Base-by-base conservation (phyloP, 1,140 invertebrate genomes). In the Neuroterus valhalla region DNA sequence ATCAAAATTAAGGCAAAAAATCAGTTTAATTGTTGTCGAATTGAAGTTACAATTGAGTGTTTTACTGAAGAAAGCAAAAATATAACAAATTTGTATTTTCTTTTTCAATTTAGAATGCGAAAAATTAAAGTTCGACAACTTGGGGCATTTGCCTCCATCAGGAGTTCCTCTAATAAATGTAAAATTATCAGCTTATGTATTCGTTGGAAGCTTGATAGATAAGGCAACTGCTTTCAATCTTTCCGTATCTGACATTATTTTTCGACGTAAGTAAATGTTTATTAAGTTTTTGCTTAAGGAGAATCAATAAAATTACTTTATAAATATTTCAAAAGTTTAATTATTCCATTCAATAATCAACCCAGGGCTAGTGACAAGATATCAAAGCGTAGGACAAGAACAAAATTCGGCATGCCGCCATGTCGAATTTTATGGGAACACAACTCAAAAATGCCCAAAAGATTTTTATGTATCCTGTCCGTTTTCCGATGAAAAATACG, bases 161-260 rank as follows among this genome's bases (percentile, higher is more conserved):
- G 71, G 76, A 31, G 50, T 83, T 38, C 45, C 71, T 1, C 70
- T 81, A 42, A 74, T 76, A 43, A 79, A 84, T 74, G 79, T 89
- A 5, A 75, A 76, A 21, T 73, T 89, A 21, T 68, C 70, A 8
- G 83, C 86, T 21, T 89, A 89, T 55, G 79, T 62, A 5, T 14
- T 62, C 11, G 52, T 88, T 50, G 75, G 77, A 2, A 67, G 46
- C 48, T 43, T 50, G 8, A 44, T 77, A 0, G 68, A 6, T 23
- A 86, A 76, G 73, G 15, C 72, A 3, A 89, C 87, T 23, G 86
- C 88, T 6, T 89, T 89, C 17, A 89, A 89, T 82, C 81, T 89
- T 38, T 84, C 85, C 11, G 55, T 89, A 42, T 79, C 69, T 52
- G 76, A 88, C 55, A 21, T 78, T 11, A 82, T 79, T 68, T 85